Conservation (phyloP, 2,888 invertebrate species). For the Deroplatys truncata region DNA sequence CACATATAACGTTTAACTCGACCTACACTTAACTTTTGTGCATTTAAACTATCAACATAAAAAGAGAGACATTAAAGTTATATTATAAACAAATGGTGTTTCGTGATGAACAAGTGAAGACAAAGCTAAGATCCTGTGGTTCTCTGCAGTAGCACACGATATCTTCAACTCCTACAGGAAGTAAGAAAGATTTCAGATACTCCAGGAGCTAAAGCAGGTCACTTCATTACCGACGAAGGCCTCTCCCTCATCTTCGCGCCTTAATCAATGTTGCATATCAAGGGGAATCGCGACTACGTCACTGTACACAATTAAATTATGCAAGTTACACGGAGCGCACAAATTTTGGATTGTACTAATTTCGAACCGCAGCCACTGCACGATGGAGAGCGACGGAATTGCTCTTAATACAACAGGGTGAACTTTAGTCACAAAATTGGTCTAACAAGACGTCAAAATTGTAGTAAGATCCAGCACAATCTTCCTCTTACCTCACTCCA, state of each 20-base stretch:
- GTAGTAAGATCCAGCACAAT: constrained; percentile 2
- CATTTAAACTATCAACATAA: too few relatives aligned
- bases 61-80: too few relatives aligned
- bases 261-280: constrained; percentile 16
- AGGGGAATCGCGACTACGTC: not conserved
- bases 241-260: not conserved
- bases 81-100: too few relatives aligned
- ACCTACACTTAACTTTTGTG: too few relatives aligned
- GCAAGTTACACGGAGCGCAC: constrained; percentile 4
- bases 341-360: constrained; percentile 18
- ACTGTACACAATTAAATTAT: constrained; percentile 11
- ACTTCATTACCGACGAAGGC: constrained; percentile 2
- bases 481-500: not conserved
- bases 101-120: too few relatives aligned
- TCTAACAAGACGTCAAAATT: constrained; percentile 17
- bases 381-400: not conserved
- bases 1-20: too few relatives aligned
- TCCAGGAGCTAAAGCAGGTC: not conserved
- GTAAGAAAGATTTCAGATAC: not conserved
- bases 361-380: constrained; percentile 10
- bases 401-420: constrained; percentile 16
- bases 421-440: constrained; percentile 16
- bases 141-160: not conserved
- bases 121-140: too few relatives aligned
- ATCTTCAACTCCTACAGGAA: not conserved